A percentile compares a stretch with the other conserved stretches of the same genome.
Conservation (phyloP, 2,113 vertebrate genomes). For the Todiramphus saurophagus region DNA sequence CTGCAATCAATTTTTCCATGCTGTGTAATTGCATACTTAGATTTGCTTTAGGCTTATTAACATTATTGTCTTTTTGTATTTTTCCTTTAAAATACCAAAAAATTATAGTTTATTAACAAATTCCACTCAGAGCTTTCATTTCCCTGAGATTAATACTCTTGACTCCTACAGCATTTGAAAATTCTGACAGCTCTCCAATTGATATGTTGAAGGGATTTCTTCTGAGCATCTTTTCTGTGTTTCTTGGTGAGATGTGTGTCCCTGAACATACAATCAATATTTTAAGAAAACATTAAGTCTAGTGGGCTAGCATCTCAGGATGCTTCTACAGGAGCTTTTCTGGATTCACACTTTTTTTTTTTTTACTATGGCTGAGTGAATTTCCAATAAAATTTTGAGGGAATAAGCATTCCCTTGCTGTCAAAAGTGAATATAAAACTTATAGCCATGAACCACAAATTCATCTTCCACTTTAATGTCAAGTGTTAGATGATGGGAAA, state of each 20-base stretch:
- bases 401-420: not conserved
- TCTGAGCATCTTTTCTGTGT: not conserved
- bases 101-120: not conserved
- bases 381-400: not conserved
- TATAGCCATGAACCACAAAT: not conserved
- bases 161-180: not conserved
- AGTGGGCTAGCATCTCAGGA: not conserved
- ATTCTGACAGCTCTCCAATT: not conserved
- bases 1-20: not conserved
- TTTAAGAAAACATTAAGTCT: not conserved
- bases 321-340: not conserved
- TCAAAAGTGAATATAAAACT: not conserved
- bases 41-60: not conserved
- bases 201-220: not conserved
- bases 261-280: not conserved
- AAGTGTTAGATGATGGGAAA: not conserved
- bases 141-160: not conserved
- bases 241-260: not conserved
- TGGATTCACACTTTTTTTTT: not conserved
- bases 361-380: not conserved
- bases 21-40: not conserved
- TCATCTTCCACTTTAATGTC: not conserved
- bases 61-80: not conserved
- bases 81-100: not conserved
- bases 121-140: not conserved